Percentiles rank a stretch among this genome's conserved stretches.
Conservation (phyloP, 2,797 vertebrate genomes). For the Sebastes oblongus region DNA sequence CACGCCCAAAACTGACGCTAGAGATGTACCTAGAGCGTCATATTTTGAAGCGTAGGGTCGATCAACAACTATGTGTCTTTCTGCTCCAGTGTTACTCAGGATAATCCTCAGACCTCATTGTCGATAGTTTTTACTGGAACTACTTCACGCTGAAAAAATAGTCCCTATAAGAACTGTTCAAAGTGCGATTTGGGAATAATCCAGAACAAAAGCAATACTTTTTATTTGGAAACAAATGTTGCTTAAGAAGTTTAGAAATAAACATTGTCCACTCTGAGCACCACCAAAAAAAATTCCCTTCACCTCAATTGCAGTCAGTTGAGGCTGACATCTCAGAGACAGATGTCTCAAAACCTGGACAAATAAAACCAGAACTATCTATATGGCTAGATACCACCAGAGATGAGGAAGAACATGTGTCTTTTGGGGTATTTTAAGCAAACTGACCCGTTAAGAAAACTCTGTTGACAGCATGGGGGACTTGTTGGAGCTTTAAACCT, state of each 20-base stretch:
- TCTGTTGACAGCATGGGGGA: background rate
- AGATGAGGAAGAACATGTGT: background rate
- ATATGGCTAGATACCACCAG: background rate
- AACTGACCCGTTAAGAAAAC: background rate
- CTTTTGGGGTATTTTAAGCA: background rate
- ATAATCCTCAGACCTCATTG: background rate
- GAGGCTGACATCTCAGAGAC: background rate
- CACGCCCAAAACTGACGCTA: too few relatives aligned
- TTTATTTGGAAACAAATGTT: too few relatives aligned
- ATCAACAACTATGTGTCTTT: background rate
- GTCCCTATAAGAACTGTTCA: background rate
- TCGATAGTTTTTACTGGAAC: background rate
- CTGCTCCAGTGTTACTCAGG: too few relatives aligned
- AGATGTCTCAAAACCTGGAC: background rate
- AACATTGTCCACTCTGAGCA: background rate
- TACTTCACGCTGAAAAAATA: background rate
- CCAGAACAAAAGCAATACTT: too few relatives aligned
- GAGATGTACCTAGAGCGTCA: too few relatives aligned
- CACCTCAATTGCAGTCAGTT: too few relatives aligned
- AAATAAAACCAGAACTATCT: background rate
- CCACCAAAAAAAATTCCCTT: background rate
- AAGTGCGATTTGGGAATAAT: background rate
- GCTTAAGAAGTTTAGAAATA: background rate
- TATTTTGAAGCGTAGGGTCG: too few relatives aligned
- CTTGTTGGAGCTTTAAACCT: background rate